Base-by-base conservation (phyloP, 92 coral and sea anemone genomes). In the Pocillopora grandis region DNA sequence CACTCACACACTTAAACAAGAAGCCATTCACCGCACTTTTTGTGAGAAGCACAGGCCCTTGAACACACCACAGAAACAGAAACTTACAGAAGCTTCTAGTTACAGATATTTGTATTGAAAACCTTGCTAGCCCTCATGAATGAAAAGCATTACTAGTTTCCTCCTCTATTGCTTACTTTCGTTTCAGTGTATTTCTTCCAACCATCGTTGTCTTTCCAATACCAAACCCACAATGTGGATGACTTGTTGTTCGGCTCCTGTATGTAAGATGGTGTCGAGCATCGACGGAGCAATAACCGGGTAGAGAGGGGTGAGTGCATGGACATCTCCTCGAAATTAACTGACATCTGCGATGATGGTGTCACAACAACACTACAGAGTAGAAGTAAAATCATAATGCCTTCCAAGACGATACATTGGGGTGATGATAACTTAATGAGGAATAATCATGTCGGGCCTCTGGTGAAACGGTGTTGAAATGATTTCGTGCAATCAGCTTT, bases 171-270 rank as follows among this genome's bases (percentile, higher is more conserved):
- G 37, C 59, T 52, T 78, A 70, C 75, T 8, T 6, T 70, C 75
- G 75, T 78, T 60, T 63, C 73, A 48, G 63, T 84, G 75, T 85
- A 88, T 76, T 84, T 57, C 23, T 80, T 74, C 94, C 94, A 91
- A 23, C 75, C 70, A 42, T 76, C 68, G 18, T 88, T 79, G 79
- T 75, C 89, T 35, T 89, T 84, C 92, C 93, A 90, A 68, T 90
- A 92, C 98, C 98, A 94, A 69, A 79, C 33, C 98, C 98, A 94
- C 21, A 83, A 77, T 63, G 98, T 92, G 14, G 93, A 75, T 59
- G 80, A 67, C 21, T 56, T 59, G 69, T 78, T 78, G 14, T 35
- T 87, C 67, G 89, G 85, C 52, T 76, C 71, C 18, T 76, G 84
- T 9, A 76, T 82, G 63, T 62, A 76, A 2, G 95, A 92, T 64